phyloP scores from a whole-genome alignment of 2,888 invertebrate species.

The Caenorhabditis doughertyi region DNA sequence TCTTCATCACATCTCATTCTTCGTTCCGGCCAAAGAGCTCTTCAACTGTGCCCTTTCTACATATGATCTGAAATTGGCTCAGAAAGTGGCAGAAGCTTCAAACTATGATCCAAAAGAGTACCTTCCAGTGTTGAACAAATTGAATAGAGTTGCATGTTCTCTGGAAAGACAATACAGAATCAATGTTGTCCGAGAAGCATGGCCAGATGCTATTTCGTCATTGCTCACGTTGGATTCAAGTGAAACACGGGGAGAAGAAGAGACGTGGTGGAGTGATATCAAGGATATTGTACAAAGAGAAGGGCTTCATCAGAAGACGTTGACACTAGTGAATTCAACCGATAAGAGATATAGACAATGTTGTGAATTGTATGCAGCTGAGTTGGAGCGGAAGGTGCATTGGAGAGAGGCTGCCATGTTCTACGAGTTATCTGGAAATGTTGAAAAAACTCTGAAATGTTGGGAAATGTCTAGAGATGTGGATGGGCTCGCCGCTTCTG shows the following conservation, averaged over 20 bases:
- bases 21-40: conserved; percentile 73
- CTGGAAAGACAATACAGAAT: conserved; percentile 74
- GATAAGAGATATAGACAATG: conserved; percentile 65
- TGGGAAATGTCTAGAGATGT: conserved; percentile 61
- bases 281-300: conserved; percentile 55
- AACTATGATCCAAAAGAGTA: conserved; percentile 78
- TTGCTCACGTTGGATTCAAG: conserved; percentile 52
- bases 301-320: conserved; percentile 29
- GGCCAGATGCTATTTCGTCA: conserved; percentile 65
- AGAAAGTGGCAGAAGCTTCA: conserved; percentile 72
- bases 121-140: conserved; percentile 73
- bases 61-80: conserved; percentile 76
- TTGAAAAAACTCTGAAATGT: conserved; percentile 61
- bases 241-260: conserved; percentile 1
- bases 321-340: conserved; percentile 38
- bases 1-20: conserved; percentile 76
- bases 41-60: conserved; percentile 78
- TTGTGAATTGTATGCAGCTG: conserved; percentile 68
- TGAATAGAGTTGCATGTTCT: conserved; percentile 64
- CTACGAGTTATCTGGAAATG: conserved; percentile 65
- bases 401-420: conserved; percentile 73
- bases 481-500: conserved; percentile 40
- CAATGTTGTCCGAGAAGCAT: conserved; percentile 74
- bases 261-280: conserved; percentile 46
- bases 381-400: conserved; percentile 59